Evolutionary conservation across 1,140 invertebrate genomes (phyloP), one percentile per base, ranked within the genome.

Genomic region (Lysiphlebus fabarum): DNA sequence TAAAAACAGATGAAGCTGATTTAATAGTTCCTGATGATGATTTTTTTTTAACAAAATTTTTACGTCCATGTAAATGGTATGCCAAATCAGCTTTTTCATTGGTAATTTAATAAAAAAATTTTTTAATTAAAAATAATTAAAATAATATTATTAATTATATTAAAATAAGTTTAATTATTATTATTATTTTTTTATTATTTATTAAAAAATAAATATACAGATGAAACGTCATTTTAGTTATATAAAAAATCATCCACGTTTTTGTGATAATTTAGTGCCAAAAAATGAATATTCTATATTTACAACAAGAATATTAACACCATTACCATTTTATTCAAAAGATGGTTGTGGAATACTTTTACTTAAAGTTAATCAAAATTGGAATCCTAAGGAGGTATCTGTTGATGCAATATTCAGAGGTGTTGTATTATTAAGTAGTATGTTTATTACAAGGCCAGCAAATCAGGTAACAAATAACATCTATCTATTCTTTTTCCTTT

Each of bases 311-410:
- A 70, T 87, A 7, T 62, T 87, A 10, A 76, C 78, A 8, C 81
- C 87, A 9, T 62, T 86, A 36, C 86, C 87, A 9, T 67, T 71
- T n/a, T 77, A 86, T 57, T 79, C 74, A 50, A 67, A 77, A 44
- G 70, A 81, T 9, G 85, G 86, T 12, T 68, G 76, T 14, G 76
- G 86, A 65, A 66, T 87, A 4, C 61, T 88, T 43, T 62, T 85
- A 3, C 37, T 86, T 0, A 79, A 87, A 63, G 70, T 69, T 49
- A 86, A 86, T 62, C 78, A 76, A 59, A 84, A 79, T 68, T 89
- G 88, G 88, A 86, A 88, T 60, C 79, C 86, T 0, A 87, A 85
- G 47, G 66, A 81, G 64, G 72, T 85, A 2, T 68, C 70, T 0
- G 42, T 87, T 10, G 71, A 79, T 9, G 81, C 87, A 55, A 73